A percentile compares a stretch with the other conserved stretches of the same genome.
phyloP scores from a whole-genome alignment of 2,113 vertebrate species.

The Probosciger aterrimus region DNA sequence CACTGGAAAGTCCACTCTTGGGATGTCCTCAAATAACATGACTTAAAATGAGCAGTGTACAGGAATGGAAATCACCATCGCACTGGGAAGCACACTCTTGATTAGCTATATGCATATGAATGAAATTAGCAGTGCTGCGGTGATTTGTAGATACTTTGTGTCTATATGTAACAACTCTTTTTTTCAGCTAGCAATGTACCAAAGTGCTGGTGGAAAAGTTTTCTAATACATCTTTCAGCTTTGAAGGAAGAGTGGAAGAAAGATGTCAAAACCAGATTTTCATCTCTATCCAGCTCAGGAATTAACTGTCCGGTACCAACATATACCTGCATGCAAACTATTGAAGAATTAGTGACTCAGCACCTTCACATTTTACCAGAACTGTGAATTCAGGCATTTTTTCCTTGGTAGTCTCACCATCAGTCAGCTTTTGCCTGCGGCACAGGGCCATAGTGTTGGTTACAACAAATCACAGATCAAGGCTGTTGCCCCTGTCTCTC shows the following conservation, averaged over 20 bases:
- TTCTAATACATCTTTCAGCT: not conserved
- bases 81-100: not conserved
- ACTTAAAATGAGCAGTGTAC: not conserved
- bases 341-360: not conserved
- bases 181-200: not conserved
- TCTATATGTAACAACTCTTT: not conserved
- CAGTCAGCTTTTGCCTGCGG: not conserved
- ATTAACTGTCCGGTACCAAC: not conserved
- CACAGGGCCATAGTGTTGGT: not conserved
- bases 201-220: not conserved
- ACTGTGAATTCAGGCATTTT: not conserved
- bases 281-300: not conserved
- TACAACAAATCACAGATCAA: not conserved
- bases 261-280: not conserved
- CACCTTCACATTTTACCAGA: not conserved
- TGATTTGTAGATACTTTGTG: not conserved
- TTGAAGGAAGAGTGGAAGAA: not conserved
- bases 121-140: not conserved
- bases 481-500: not conserved
- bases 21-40: constrained; percentile 17
- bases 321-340: not conserved
- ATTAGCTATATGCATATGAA: not conserved
- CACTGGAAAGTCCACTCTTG: not conserved
- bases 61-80: not conserved
- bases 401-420: not conserved